Evolutionary conservation across 2,888 invertebrate species (phyloP), one percentile per base, ranked within the genome.

Genomic region (Callinectes sapidus): DNA sequence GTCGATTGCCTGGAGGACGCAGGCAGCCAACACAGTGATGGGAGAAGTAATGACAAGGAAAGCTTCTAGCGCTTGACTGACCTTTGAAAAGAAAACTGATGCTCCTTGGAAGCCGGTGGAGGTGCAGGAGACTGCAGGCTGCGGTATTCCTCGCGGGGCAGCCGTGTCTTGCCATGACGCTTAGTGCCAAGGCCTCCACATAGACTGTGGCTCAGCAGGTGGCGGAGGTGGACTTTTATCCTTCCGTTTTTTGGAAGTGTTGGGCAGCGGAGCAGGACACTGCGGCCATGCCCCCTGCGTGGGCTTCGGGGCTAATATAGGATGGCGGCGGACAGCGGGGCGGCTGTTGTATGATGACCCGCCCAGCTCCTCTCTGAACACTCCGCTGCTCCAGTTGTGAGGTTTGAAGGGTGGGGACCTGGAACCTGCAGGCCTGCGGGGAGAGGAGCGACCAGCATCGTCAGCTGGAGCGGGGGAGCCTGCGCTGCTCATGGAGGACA

Each of bases 171-270:
- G 35, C 81, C 16, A 35, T 16, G 35, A 81, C 35, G 32, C 16
- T 61, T 55, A 93, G 91, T 91, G 92, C 92, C 92, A 93, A 28
- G 92, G 92, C 55, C 92, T 71, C 92, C 92, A 93, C 92, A 93
- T 93, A 54, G 77, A 87, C 89, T 93, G 92, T 16, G 88, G 42
- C 10, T 92, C 92, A 35, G 66, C 87, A 66, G 86, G 90, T n/a
- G 92, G 89, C 0, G 89, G 71, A 32, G 90, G 86, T 16, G 90
- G 90, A 86, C 86, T 90, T 32, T 86, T 90, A 35, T 90, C 86
- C 55, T 86, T 90, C 55, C 39, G 32, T 55, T n/a, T 54, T 61
- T 61, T 90, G 13, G 85, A 39, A 61, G 55, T 28, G 23, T 86
- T 5, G 14, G 55, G 77, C 6, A 28, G 61, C 16, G 89, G 39